Evolutionary conservation across 2,113 vertebrate species (phyloP).

Genomic region (Sciurus niger): DNA sequence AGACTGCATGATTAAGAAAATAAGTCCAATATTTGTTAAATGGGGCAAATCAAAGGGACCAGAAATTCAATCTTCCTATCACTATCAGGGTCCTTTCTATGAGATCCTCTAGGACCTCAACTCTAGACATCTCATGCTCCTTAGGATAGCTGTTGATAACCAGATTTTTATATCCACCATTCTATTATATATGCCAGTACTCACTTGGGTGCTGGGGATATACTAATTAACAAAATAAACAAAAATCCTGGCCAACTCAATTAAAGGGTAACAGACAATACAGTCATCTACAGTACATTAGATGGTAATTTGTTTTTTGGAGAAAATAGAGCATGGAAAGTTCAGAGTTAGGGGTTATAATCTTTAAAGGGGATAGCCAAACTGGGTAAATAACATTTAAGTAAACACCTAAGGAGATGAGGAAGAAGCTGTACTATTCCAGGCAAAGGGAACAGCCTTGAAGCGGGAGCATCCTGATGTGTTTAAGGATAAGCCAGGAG

Average conservation of each 20-base stretch:
- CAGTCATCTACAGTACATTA: not conserved
- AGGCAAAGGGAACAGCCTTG: not conserved
- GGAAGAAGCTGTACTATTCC: not conserved
- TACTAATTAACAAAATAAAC: slow-evolving; percentile 14
- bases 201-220: not conserved
- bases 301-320: not conserved
- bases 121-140: not conserved
- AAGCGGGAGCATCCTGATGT: not conserved
- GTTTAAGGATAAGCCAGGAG: not conserved
- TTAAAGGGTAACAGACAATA: not conserved
- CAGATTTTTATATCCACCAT: slow-evolving; percentile 1
- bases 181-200: not conserved
- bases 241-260: not conserved
- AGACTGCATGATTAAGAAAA: slow-evolving; percentile 39
- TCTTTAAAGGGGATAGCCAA: slow-evolving; percentile 8
- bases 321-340: not conserved
- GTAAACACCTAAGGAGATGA: not conserved
- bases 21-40: slow-evolving; percentile 17
- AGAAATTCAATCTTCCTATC: not conserved
- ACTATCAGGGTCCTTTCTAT: too few relatives aligned
- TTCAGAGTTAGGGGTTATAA: not conserved
- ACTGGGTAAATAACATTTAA: not conserved
- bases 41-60: not conserved
- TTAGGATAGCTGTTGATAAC: not conserved
- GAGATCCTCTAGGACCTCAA: not conserved